Percentiles rank a stretch among this genome's conserved stretches.
phyloP scores from a whole-genome alignment of 2,113 vertebrate genomes.

The Microtus montanus region DNA sequence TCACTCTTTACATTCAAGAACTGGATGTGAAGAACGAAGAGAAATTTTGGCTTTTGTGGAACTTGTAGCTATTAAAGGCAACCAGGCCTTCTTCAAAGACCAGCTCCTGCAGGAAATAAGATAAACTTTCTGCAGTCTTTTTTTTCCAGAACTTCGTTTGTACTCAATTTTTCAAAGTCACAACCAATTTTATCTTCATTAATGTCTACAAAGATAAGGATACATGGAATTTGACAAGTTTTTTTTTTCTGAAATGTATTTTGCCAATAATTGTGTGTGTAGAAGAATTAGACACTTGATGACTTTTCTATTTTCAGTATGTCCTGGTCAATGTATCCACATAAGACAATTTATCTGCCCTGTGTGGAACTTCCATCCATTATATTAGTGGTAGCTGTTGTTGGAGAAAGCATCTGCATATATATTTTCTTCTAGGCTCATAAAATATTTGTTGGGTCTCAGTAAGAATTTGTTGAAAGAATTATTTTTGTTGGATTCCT shows the following conservation, averaged over 20 bases:
- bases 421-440: background rate
- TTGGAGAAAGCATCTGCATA: background rate
- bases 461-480: background rate
- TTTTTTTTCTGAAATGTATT: background rate
- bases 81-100: background rate
- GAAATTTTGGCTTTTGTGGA: background rate
- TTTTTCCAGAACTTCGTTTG: conserved; percentile 24
- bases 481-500: background rate
- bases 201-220: background rate
- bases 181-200: background rate
- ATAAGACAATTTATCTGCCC: background rate
- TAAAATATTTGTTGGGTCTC: background rate
- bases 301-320: background rate
- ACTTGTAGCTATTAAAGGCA: background rate
- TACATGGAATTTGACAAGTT: background rate
- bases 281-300: background rate
- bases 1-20: background rate
- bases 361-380: background rate
- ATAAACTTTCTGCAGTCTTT: background rate
- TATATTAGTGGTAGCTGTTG: background rate
- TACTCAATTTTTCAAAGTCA: conserved; percentile 23
- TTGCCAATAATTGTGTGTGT: background rate
- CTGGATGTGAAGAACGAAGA: background rate
- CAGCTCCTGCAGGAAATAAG: background rate
- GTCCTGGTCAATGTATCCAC: background rate